These are phyloP conservation scores for Micromussa lordhowensis DNA, from an alignment of 92 coral and sea anemone genomes.

Conservation along the genomic window DNA sequence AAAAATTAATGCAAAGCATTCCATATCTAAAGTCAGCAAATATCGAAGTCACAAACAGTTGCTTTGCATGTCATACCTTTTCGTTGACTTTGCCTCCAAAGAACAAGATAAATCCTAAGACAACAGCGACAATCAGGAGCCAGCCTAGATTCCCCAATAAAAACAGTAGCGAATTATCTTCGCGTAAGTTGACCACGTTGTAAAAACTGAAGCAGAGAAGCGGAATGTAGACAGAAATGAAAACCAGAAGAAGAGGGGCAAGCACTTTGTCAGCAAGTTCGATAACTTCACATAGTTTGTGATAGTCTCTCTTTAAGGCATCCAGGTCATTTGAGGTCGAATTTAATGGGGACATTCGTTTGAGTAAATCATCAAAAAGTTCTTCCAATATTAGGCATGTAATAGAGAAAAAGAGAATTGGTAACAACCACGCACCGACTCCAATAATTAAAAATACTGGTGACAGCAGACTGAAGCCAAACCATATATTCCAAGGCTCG, in stretches of 20 bases:
- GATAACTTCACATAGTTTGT: background rate
- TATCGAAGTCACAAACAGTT: too few species aligned
- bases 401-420: background rate
- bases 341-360: background rate
- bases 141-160: background rate
- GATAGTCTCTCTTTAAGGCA: background rate
- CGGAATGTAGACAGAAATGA: slow-evolving; percentile 6
- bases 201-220: slow-evolving; percentile 26
- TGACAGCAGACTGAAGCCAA: background rate
- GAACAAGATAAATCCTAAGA: background rate
- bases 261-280: slow-evolving; percentile 20
- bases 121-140: background rate
- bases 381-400: background rate
- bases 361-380: background rate
- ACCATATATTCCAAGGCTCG: slow-evolving; percentile 26
- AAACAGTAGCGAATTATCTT: background rate
- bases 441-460: background rate
- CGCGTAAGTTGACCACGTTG: background rate
- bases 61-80: background rate
- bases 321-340: background rate
- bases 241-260: slow-evolving; percentile 5
- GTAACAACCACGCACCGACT: background rate
- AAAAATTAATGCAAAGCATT: too few species aligned
- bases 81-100: slow-evolving; percentile 26
- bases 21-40: too few species aligned